A percentile compares a stretch with the other conserved stretches of the same genome.
Evolutionary conservation across 2,113 vertebrate genomes (phyloP).

Genomic region (Dipodomys ordii): DNA sequence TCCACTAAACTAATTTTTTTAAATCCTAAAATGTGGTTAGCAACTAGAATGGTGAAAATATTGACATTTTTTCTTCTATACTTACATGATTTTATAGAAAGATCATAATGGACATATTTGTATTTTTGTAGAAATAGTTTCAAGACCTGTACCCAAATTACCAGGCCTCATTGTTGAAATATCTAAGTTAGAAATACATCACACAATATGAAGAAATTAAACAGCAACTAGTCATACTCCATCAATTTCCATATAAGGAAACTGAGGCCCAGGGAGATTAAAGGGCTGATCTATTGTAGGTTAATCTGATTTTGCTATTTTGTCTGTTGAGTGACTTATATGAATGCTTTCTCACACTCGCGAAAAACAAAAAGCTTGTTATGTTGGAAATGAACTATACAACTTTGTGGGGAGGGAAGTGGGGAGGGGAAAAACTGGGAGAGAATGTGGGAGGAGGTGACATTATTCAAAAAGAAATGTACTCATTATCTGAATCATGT

Average conservation of each 20-base stretch:
- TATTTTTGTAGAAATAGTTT: not conserved
- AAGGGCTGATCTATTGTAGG: not conserved
- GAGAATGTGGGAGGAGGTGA: no score
- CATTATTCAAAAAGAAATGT: no score
- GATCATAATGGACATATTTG: not conserved
- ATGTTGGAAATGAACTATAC: constrained; percentile 1
- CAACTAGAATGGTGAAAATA: constrained; percentile 42
- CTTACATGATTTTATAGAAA: constrained; percentile 30
- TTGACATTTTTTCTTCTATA: not conserved
- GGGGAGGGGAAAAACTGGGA: no score
- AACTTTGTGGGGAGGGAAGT: not conserved
- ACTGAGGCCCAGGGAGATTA: not conserved
- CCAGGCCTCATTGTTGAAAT: not conserved
- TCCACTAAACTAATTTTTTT: constrained; percentile 22
- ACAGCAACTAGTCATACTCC: not conserved
- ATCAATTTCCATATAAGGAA: constrained; percentile 41
- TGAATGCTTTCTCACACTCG: not conserved
- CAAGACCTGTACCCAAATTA: not conserved
- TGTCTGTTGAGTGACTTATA: not conserved
- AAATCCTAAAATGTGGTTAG: constrained; percentile 68
- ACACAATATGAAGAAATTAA: not conserved
- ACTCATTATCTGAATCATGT: no score
- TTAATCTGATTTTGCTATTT: constrained; percentile 31
- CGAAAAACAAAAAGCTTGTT: no score
- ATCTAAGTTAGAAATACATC: not conserved